Evolutionary conservation across 2,888 invertebrate genomes (phyloP), one percentile per base, ranked within the genome.

Genomic region (Listrodromus nycthemerus): DNA sequence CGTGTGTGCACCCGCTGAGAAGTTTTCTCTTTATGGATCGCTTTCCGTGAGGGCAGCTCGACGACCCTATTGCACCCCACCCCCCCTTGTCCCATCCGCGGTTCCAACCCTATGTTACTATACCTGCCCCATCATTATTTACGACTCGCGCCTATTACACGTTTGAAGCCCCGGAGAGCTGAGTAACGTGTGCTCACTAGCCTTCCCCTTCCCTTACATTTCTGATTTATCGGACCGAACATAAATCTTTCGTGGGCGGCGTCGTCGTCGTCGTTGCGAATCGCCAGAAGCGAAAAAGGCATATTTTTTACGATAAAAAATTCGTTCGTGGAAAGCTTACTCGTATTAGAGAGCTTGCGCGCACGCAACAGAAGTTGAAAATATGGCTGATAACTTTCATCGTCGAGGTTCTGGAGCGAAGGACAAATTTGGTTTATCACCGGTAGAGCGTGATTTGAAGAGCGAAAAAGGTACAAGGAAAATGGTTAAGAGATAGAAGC

Each of bases 191-290:
- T 80, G 85, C 74, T 81, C 85, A 81, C 85, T 48, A 58, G 74
- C 24, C 58, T 33, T 37, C 83, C 84, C 24, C 13, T 27, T 16
- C 58, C 58, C 58, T 74, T 84, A 81, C 86, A 81, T 85, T 83
- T 86, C 78, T 86, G 85, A 88, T 88, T 86, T 85, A 82, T 83
- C 71, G 85, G 61, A 84, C 76, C 67, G 74, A 45, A 67, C 61
- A 80, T 74, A 74, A 80, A 80, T 74, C 50, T n/a, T 61, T 21
- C 30, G 74, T 10, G 50, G 65, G 58, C 50, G 61, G 67, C 33
- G 50, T 52, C 71, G 30, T 16, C 58, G 27, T 58, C 58, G 58
- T 58, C 58, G 71, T 78, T 41, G 3, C 70, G 73, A 69, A 80
- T 80, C 70, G 70, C 67, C 30, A 58, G 27, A 27, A 50, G 66